A percentile compares a stretch with the other conserved stretches of the same genome.
Evolutionary conservation across 2,113 vertebrate species (phyloP).

Genomic region (Proteles cristata): DNA sequence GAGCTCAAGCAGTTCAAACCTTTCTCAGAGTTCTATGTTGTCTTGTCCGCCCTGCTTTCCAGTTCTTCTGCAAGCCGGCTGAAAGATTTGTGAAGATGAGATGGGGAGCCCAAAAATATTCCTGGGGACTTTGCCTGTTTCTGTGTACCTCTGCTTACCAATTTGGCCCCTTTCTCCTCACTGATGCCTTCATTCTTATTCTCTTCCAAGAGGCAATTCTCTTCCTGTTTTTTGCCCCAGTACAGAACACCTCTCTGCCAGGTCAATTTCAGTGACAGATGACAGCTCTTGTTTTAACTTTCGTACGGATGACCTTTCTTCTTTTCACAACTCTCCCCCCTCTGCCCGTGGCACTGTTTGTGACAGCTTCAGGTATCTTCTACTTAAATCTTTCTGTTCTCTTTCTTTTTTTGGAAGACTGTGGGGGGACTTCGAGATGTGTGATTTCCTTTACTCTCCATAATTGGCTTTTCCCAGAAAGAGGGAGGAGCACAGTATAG

Average conservation of each 20-base stretch:
- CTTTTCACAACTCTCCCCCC: background rate
- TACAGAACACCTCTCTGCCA: background rate
- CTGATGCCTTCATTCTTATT: background rate
- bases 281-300: background rate
- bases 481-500: background rate
- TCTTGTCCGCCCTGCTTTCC: fast-evolving
- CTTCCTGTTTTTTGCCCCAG: fast-evolving
- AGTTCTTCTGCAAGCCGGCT: background rate
- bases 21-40: background rate
- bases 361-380: background rate
- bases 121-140: background rate
- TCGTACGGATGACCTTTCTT: background rate
- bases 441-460: background rate
- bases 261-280: slow-evolving; percentile 46
- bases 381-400: background rate
- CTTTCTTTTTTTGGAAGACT: background rate
- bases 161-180: background rate
- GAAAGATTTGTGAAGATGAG: background rate
- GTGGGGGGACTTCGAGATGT: background rate
- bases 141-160: background rate
- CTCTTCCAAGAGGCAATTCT: background rate
- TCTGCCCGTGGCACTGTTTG: background rate
- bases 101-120: fast-evolving
- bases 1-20: background rate
- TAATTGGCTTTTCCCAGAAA: background rate